These are phyloP conservation scores for Notarius lentiginosus DNA, from an alignment of 2,113 vertebrate genomes.

Conservation along the genomic window DNA sequence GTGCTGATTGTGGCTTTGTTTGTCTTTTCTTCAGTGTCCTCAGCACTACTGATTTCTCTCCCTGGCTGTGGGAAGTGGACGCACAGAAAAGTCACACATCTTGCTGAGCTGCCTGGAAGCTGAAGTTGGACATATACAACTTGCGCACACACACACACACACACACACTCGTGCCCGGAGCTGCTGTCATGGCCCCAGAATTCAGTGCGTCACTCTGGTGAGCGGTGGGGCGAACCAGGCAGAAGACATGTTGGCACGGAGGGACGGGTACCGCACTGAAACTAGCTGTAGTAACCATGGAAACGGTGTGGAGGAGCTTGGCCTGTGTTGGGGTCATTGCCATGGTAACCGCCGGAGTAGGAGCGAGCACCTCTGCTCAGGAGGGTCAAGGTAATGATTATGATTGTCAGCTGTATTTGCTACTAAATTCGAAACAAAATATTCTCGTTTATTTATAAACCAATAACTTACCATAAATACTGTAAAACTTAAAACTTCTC, in stretches of 20 bases:
- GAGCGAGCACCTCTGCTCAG: conserved; percentile 65
- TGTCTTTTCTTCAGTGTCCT: conserved; percentile 6
- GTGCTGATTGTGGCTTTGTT: background rate
- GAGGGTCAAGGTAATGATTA: conserved; percentile 46
- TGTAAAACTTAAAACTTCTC: background rate
- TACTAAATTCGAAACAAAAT: background rate
- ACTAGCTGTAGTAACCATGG: conserved; percentile 84
- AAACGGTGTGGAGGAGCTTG: conserved; percentile 85
- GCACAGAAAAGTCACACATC: background rate
- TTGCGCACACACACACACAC: conserved; percentile 9
- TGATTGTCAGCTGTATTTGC: background rate
- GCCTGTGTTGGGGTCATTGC: conserved; percentile 79
- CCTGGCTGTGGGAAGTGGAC: background rate
- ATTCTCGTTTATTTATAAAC: background rate
- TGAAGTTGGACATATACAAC: conserved; percentile 14
- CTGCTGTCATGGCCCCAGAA: conserved; percentile 62
- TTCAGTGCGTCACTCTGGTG: conserved; percentile 70
- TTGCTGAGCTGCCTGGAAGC: background rate
- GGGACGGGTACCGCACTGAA: conserved; percentile 76
- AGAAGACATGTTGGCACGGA: conserved; percentile 96
- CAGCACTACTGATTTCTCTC: background rate
- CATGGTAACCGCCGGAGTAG: conserved; percentile 71
- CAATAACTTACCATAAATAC: background rate
- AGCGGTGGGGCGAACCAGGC: conserved; percentile 71
- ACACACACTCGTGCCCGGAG: conserved; percentile 10